Base-by-base conservation (phyloP, 2,113 vertebrate genomes). In the Haplotaxodon microlepis region DNA sequence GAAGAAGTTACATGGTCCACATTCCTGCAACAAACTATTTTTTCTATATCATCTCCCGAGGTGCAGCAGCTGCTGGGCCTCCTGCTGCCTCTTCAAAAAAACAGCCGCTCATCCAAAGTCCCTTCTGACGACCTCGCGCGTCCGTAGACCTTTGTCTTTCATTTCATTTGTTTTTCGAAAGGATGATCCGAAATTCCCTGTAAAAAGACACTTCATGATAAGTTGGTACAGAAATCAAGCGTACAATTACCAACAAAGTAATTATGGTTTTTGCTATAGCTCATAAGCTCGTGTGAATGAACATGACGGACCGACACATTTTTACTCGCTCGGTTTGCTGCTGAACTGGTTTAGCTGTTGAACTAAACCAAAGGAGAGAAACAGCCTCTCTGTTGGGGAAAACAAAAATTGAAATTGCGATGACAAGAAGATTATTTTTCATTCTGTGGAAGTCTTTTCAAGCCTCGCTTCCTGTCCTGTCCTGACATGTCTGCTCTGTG, bases 291-390 rank as follows among this genome's bases (percentile, higher is more conserved):
- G n/a, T 11, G 51, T 1, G n/a, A 21, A 53, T 0, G n/a, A 54
- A 4, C 2, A 2, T 1, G 6, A 54, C 6, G 2, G 59, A 11
- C 2, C 1, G 1, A 3, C 59, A 63, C 59, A 63, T 19, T 3
- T 63, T 11, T 3, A 36, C 16, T 63, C 31, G 1, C 54, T 57
- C 54, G 4, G 54, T 29, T 57, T 57, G 12, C 53, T 54, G 53
- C n/a, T 29, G 29, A 29, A 29, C 29, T 29, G 29, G 29, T 29
- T 29, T 29, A 29, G 5, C 29, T 5, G 51, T 13, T 57, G 54
- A 57, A 3, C 54, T 57, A 57, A 57, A 27, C 54, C 7, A 5
- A 8, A 57, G 57, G 31, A n/a, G 17, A 63, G 9, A 34, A 19
- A 36, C 17, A 2, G 31, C 31, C 9, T 63, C 16, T 19, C 59